A percentile compares a stretch with the other conserved stretches of the same genome.
Conservation (phyloP, 1,140 invertebrate species). For the Onthophagus taurus region DNA sequence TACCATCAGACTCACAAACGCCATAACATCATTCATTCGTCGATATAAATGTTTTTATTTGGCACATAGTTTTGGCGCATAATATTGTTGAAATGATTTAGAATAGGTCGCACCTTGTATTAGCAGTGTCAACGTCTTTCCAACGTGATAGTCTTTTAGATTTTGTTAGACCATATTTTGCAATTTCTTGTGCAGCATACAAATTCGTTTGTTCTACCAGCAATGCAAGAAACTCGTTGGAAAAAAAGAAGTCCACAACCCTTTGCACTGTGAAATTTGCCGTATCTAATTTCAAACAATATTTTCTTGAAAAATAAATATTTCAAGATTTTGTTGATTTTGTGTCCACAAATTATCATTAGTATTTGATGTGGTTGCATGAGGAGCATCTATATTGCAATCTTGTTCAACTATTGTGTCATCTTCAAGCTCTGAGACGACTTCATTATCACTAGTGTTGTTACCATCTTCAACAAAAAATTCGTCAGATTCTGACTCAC, state of each 20-base stretch:
- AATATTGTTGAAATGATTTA: conserved; percentile 17
- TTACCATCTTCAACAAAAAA: conserved; percentile 11
- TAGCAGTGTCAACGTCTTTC: conserved; percentile 13
- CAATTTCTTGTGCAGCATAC: conserved; percentile 14
- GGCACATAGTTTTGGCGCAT: conserved; percentile 11
- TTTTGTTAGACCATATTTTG: conserved; percentile 13
- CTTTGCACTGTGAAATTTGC: no score
- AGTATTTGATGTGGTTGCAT: no score
- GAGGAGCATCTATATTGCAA: conserved; percentile 13
- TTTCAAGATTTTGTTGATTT: conserved; percentile 15
- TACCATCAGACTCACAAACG: no score
- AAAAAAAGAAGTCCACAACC: conserved; percentile 16
- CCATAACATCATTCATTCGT: conserved; percentile 11
- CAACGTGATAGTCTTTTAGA: conserved; percentile 12
- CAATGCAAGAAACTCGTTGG: conserved; percentile 13
- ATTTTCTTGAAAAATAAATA: conserved; percentile 16
- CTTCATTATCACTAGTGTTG: conserved; percentile 18
- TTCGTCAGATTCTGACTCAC: conserved; percentile 14
- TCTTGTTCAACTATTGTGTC: conserved; percentile 15
- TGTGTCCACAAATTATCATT: conserved; percentile 18
- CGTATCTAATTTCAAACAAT: no score
- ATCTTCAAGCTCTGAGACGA: no score
- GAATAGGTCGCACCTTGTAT: conserved; percentile 16
- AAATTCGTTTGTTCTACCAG: conserved; percentile 15
- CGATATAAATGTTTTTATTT: conserved; percentile 1